Base-by-base conservation (phyloP, 2,888 invertebrate species). In the Catonia carolina region DNA sequence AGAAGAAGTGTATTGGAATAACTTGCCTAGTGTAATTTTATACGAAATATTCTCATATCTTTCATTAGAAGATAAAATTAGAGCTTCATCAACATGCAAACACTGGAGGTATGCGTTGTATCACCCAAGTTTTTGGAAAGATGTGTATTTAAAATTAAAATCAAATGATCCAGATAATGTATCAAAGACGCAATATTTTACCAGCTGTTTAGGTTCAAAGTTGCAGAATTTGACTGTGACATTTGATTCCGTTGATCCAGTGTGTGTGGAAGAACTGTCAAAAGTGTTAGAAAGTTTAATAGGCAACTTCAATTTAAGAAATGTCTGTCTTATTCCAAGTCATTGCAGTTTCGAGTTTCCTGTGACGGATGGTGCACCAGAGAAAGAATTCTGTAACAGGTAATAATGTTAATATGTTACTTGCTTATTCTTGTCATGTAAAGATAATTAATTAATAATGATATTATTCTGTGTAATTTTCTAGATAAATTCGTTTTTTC, bases 31-130 rank as follows among this genome's bases (percentile, higher is more conserved):
- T 64, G 72, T 75, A 51, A 73, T 74, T 59, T 68, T 75, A 57
- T 69, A 74, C 55, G 74, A 75, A 65, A 68, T 74, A 59, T 74
- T 73, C 66, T 71, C 71, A 14, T 73, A 74, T 63, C 66, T 74
- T 53, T 65, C 72, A 2, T 68, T 70, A 56, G 68, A 72, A 60
- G 80, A 80, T 67, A 75, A 74, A 67, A 68, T 77, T 23, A 72
- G 70, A 61, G 78, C 78, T 60, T 76, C 79, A 45, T 73, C 77
- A 60, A 73, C 74, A 36, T 81, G 80, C 67, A 77, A 74, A 69
- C 72, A 76, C 69, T 81, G 81, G 81, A 73, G 81, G 56, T 70
- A 69, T 62, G 72, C 72, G 61, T 70, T 76, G 57, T 76, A 74
- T 65, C 73, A 75, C 67, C 73, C 75, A 49, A 70, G 70, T 60